Percentiles rank a stretch among this genome's conserved stretches.
These are phyloP conservation scores for Gorsachius goisagi DNA, from an alignment of 2,113 vertebrate genomes.

Conservation along the genomic window DNA sequence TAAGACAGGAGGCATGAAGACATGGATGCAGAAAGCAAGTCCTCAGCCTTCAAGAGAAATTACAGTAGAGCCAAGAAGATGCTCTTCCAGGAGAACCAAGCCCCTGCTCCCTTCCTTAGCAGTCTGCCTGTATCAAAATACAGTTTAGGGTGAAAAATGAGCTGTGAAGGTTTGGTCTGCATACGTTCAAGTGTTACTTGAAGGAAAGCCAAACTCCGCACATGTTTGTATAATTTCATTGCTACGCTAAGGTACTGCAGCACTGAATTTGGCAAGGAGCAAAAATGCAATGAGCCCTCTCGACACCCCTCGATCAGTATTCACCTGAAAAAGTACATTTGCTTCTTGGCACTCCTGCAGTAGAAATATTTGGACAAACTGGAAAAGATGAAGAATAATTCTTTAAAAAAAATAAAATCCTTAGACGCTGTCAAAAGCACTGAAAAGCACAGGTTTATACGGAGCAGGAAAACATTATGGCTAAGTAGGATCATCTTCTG, in stretches of 20 bases:
- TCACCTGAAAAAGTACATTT: not conserved
- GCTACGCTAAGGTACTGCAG: not conserved
- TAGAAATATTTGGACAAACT: not conserved
- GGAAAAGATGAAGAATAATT: not conserved
- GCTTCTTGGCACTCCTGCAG: not conserved
- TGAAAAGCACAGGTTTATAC: not conserved
- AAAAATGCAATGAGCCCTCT: not conserved
- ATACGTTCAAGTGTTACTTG: rapidly evolving
- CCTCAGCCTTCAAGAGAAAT: not conserved
- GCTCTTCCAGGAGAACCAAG: not conserved
- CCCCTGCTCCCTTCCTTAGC: not conserved
- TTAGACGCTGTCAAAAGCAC: not conserved
- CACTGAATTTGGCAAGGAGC: not conserved
- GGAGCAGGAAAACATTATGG: not conserved
- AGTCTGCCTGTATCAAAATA: not conserved
- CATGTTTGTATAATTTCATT: not conserved
- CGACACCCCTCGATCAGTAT: not conserved
- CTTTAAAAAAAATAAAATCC: not conserved
- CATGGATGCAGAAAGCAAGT: not conserved
- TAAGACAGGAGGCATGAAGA: not conserved
- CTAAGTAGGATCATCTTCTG: not conserved
- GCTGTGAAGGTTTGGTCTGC: not conserved
- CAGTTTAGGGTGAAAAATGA: not conserved
- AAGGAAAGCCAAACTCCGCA: not conserved
- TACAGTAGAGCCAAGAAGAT: not conserved